Base-by-base conservation (phyloP, 2,888 invertebrate species). In the Malthinus seriepunctatus region DNA sequence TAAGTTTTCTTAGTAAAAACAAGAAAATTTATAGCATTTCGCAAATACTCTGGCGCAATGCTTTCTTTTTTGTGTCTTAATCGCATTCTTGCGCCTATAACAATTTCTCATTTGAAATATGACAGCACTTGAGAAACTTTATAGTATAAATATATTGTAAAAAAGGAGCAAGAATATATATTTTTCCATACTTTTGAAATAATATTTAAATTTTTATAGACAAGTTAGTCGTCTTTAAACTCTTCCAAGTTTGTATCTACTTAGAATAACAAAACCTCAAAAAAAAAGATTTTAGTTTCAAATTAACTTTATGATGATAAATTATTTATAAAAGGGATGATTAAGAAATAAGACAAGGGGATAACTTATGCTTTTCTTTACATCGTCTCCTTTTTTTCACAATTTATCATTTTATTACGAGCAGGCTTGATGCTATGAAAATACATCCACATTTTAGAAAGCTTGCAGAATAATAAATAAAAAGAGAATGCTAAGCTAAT, bases 11-110 rank as follows among this genome's bases (percentile, higher is more conserved):
- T 42, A 42, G 39, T 42, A 42, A 23, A 23, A 23, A 42, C 39
- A 42, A 42, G 39, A 42, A 23, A 42, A 42, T 42, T 42, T 42
- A 42, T 42, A 42, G 39, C 39, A 42, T 42, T 42, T 42, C 23
- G 15, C 39, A 42, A 42, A 42, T 42, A 42, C 39, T 42, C 23
- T 23, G n/a, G n/a, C 39, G 39, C 39, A 42, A 42, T 42, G 39
- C 39, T 42, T 42, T 42, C 23, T 42, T 23, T 23, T 23, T 23
- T 23, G 23, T 42, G 39, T 42, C 39, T 42, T 42, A 42, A 42
- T 42, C 39, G 39, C 39, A 42, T 42, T 42, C 39, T 42, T 42
- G 15, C 23, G 39, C 39, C 39, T 42, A 42, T 14, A 42, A 23
- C 39, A 42, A 42, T 42, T 42, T 42, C 39, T 42, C 39, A 42